These are phyloP conservation scores for Sceloporus undulatus DNA, from an alignment of 2,113 vertebrate species.

Conservation along the genomic window DNA sequence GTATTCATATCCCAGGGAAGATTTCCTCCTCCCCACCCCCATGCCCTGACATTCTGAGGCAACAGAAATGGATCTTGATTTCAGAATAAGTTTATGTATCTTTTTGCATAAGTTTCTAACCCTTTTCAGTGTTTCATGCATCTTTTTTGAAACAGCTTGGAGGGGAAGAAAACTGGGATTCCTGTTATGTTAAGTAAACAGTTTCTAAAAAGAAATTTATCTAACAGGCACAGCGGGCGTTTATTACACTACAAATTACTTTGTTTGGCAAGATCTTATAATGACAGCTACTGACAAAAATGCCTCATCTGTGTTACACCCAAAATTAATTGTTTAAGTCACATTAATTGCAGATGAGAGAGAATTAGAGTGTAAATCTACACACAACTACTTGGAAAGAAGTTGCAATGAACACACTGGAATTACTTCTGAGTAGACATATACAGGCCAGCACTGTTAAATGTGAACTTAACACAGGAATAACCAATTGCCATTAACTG, in stretches of 20 bases:
- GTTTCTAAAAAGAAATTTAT: conserved; percentile 1
- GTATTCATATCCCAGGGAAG: neutral
- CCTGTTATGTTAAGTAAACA: neutral
- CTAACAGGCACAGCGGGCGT: neutral
- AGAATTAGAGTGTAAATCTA: neutral
- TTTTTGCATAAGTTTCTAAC: neutral
- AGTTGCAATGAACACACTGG: neutral
- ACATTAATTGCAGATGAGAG: neutral
- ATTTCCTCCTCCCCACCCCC: neutral
- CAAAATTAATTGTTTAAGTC: neutral
- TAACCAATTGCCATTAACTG: no score
- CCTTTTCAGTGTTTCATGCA: neutral
- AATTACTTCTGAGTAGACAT: neutral
- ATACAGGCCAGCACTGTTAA: neutral
- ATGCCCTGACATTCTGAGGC: neutral
- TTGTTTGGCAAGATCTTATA: neutral
- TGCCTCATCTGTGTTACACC: neutral
- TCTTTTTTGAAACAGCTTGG: neutral
- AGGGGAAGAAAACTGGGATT: conserved; percentile 4
- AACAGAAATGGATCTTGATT: neutral
- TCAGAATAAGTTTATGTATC: neutral
- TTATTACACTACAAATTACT: neutral
- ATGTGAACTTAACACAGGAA: neutral
- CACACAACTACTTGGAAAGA: neutral
- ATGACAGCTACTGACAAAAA: conserved; percentile 4